A percentile compares a stretch with the other conserved stretches of the same genome.
phyloP scores from a whole-genome alignment of 1,140 invertebrate genomes.

The Thaumetopoea pityocampa region DNA sequence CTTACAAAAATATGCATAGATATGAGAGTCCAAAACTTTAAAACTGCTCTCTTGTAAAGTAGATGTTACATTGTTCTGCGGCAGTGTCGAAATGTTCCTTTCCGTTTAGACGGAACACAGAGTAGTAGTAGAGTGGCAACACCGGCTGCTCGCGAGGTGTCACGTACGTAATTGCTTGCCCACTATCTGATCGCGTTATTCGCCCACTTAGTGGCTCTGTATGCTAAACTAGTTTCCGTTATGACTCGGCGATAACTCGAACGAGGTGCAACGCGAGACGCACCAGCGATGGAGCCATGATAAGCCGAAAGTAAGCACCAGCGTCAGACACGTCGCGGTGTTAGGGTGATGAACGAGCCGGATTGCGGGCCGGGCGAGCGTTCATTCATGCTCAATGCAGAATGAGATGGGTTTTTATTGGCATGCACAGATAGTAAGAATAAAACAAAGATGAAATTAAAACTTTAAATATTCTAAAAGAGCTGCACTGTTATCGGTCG shows the following conservation, averaged over 20 bases:
- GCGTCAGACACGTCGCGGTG: slow-evolving; percentile 28
- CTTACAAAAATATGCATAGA: too few species aligned
- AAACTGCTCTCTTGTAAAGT: too few species aligned
- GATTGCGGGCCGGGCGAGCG: slow-evolving; percentile 31
- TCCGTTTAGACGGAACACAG: not conserved
- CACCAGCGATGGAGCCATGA: slow-evolving; percentile 22
- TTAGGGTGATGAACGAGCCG: slow-evolving; percentile 43
- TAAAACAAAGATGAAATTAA: too few species aligned
- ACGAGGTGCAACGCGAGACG: slow-evolving; percentile 40
- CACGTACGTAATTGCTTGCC: slow-evolving; percentile 62
- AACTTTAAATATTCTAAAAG: too few species aligned
- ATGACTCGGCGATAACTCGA: slow-evolving; percentile 21
- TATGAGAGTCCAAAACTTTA: too few species aligned
- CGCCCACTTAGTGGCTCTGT: slow-evolving; percentile 56
- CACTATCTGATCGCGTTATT: slow-evolving; percentile 52
- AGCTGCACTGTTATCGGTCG: too few species aligned
- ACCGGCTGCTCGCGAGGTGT: slow-evolving; percentile 39
- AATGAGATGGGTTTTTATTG: not conserved
- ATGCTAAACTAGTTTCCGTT: slow-evolving; percentile 61
- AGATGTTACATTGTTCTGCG: too few species aligned
- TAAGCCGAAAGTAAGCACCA: slow-evolving; percentile 35
- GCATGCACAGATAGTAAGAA: too few species aligned
- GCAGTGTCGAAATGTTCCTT: too few species aligned
- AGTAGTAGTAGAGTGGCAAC: slow-evolving; percentile 2
- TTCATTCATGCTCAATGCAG: slow-evolving; percentile 39